Evolutionary conservation across 1,140 invertebrate species (phyloP).

Genomic region (Drosophila punjabiensis): DNA sequence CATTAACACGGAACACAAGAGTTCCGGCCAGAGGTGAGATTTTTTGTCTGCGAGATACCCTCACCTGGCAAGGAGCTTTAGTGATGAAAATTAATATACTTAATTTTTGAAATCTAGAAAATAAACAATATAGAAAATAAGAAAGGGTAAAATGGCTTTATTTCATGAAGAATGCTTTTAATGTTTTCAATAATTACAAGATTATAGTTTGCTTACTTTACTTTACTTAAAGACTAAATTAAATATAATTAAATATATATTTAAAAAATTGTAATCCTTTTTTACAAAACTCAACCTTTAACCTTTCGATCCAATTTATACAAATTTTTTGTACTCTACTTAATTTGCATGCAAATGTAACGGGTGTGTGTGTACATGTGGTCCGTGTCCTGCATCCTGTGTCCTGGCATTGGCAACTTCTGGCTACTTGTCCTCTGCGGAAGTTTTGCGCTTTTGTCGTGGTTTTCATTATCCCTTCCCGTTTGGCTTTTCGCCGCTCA

Average conservation of each 20-base stretch:
- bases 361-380: constrained; percentile 16
- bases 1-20: constrained; percentile 73
- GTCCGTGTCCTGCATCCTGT: constrained; percentile 33
- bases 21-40: constrained; percentile 28
- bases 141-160: neutral
- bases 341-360: constrained; percentile 41
- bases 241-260: too few species aligned
- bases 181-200: neutral
- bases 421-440: constrained; percentile 40
- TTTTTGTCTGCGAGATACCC: constrained; percentile 23
- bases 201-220: too few species aligned
- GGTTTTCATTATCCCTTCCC: constrained; percentile 75
- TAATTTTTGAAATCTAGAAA: neutral
- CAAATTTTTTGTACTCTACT: constrained; percentile 3
- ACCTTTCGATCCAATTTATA: neutral
- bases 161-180: neutral
- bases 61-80: neutral
- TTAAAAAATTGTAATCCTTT: neutral
- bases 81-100: neutral
- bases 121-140: too few species aligned
- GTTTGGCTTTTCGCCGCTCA: constrained; percentile 73
- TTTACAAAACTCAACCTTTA: neutral
- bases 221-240: neutral
- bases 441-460: constrained; percentile 79
- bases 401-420: constrained; percentile 21